Base-by-base conservation (phyloP, 2,888 invertebrate species). In the Watsonalla binaria region DNA sequence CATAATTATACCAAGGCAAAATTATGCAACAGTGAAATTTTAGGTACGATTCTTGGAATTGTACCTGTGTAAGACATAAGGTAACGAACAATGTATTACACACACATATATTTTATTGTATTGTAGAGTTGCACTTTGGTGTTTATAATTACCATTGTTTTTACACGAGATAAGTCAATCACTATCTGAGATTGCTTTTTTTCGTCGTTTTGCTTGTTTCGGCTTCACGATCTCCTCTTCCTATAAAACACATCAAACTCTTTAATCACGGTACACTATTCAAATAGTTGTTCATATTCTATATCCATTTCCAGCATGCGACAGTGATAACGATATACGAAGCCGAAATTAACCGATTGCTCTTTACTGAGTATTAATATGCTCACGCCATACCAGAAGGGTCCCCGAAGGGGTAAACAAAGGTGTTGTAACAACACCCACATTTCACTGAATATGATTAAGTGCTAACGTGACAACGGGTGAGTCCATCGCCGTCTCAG, bases 131-230 rank as follows among this genome's bases (percentile, higher is more conserved):
- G 88, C 89, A 91, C 90, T 90, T 90, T 90, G 88, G 87, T 88
- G 87, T 90, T 82, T 82, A 76, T 76, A 78, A 82, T 82, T 84
- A 86, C 81, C 78, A 71, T 82, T 73, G 63, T 71, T 79, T 78
- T 80, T 76, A 72, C 72, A 78, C 70, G 74, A 83, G 80, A 82
- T 89, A 86, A 90, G 94, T 96, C 95, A 97, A 94, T 98, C 97
- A 89, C 97, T 97, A 88, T 98, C 98, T 65, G 96, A 97, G 81
- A 96, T 94, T 56, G 96, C 94, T 92, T 96, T 96, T 95, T 97
- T 97, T 86, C 97, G 93, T 80, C 97, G 96, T 86, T 97, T 98
- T 60, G 96, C 95, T 87, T 96, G 96, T 86, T 96, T 96, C 72
- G 96, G 96, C 88, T 97, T 97, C 33, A 96, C 95, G 78, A 97